Conservation (phyloP, 2,797 vertebrate genomes). For the Hydrophis major region DNA sequence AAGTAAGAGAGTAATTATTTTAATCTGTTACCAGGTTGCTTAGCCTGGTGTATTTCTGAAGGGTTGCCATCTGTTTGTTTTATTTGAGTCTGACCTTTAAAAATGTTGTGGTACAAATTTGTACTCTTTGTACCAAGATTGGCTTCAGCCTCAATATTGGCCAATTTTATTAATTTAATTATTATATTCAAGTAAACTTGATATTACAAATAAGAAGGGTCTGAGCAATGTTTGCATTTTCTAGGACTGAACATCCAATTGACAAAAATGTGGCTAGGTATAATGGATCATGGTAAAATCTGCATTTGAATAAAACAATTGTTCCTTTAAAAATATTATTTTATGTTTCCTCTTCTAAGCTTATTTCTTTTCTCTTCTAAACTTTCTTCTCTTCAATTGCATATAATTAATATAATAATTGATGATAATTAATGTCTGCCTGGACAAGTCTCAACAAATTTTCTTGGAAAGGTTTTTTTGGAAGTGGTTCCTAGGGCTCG, state of each 20-base stretch:
- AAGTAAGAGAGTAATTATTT: background rate
- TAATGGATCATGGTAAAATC: background rate
- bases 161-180: background rate
- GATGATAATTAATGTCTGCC: background rate
- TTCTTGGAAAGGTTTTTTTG: background rate
- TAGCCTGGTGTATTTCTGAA: background rate
- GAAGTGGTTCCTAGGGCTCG: background rate
- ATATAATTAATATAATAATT: no score
- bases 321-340: background rate
- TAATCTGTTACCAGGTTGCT: background rate
- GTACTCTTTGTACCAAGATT: background rate
- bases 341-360: background rate
- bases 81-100: background rate
- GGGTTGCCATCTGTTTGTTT: background rate
- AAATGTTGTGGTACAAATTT: background rate
- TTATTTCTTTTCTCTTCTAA: background rate
- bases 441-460: background rate
- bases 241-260: background rate
- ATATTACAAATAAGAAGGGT: background rate
- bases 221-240: background rate
- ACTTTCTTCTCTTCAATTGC: background rate
- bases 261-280: background rate
- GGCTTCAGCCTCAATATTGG: background rate
- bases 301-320: background rate
- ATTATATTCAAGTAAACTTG: background rate